phyloP scores from a whole-genome alignment of 2,113 vertebrate genomes.

The Gymnogyps californianus region DNA sequence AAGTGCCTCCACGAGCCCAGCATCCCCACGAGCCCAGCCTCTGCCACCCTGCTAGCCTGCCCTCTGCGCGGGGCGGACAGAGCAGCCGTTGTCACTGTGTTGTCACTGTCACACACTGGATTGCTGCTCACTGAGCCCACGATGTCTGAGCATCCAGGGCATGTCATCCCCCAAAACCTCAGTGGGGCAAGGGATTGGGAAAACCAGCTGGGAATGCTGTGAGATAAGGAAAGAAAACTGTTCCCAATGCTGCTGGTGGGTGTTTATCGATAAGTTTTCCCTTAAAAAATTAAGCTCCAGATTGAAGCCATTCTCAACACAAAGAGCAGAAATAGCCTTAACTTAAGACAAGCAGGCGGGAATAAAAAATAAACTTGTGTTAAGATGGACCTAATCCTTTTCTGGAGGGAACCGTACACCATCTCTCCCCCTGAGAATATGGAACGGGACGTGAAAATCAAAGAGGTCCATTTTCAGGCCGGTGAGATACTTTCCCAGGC shows the following conservation, averaged over 20 bases:
- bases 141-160: background rate
- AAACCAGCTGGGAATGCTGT: background rate
- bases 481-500: conserved; percentile 5
- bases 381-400: background rate
- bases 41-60: background rate
- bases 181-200: background rate
- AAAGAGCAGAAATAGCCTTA: background rate
- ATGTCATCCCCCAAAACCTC: background rate
- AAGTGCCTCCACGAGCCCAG: accelerated
- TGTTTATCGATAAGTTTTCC: background rate
- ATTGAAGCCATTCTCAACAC: background rate
- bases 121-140: background rate
- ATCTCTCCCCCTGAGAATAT: background rate
- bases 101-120: background rate
- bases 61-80: too few species aligned
- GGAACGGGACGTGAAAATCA: background rate
- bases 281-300: background rate
- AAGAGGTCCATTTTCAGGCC: background rate
- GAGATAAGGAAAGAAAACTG: background rate
- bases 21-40: background rate
- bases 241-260: background rate
- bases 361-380: background rate
- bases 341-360: background rate
- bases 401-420: background rate
- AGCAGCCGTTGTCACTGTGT: accelerated